A percentile compares a stretch with the other conserved stretches of the same genome.
phyloP scores from a whole-genome alignment of 2,797 vertebrate species.

The Rhinatrema bivittatum region DNA sequence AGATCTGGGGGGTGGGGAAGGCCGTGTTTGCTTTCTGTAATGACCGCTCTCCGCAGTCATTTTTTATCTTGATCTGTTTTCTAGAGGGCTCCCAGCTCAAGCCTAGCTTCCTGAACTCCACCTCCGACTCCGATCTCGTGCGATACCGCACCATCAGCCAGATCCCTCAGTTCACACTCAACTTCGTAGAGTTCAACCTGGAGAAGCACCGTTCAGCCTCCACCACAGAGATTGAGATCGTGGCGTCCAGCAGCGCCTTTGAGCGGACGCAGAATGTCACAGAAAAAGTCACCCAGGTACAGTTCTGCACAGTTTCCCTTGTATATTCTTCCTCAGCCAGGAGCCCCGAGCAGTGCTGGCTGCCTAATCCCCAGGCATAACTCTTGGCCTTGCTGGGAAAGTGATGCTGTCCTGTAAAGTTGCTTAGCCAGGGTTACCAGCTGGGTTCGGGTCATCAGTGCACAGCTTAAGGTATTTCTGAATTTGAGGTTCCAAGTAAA shows the following conservation, averaged over 20 bases:
- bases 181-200: conserved; percentile 77
- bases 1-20: background rate
- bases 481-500: too few relatives aligned
- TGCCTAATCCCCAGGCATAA: too few relatives aligned
- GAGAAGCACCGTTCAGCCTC: conserved; percentile 82
- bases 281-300: conserved; percentile 94
- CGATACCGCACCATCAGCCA: conserved; percentile 77
- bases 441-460: too few relatives aligned
- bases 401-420: too few relatives aligned
- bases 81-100: conserved; percentile 63
- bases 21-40: background rate
- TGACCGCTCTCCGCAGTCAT: background rate
- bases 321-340: too few relatives aligned
- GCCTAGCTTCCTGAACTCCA: conserved; percentile 72
- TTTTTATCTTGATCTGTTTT: conserved; percentile 18
- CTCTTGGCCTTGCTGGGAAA: too few relatives aligned
- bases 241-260: conserved; percentile 90
- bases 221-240: conserved; percentile 89
- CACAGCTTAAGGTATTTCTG: too few relatives aligned
- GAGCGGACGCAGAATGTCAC: conserved; percentile 95
- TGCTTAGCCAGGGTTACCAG: too few relatives aligned
- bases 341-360: too few relatives aligned
- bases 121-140: conserved; percentile 81
- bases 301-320: too few relatives aligned
- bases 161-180: conserved; percentile 89